Percentiles rank a stretch among this genome's conserved stretches.
Evolutionary conservation across 2,113 vertebrate genomes (phyloP).

Genomic region (Oreotrochilus melanogaster): DNA sequence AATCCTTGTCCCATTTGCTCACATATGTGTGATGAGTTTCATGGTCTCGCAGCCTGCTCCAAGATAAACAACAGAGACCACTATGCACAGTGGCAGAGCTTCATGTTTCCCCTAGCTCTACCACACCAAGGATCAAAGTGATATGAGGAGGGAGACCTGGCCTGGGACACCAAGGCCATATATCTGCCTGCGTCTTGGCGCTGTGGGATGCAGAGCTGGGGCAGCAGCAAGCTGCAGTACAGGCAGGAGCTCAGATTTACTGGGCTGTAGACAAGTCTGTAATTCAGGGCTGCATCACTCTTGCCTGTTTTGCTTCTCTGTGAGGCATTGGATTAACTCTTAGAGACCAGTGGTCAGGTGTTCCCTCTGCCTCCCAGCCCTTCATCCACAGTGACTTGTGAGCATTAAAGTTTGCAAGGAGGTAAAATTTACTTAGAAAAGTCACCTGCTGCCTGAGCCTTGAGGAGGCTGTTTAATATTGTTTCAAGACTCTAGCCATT

Average conservation of each 20-base stretch:
- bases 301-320: background rate
- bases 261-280: background rate
- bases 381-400: background rate
- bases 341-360: background rate
- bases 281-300: background rate
- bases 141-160: background rate
- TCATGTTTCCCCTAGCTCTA: background rate
- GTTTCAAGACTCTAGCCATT: constrained; percentile 91
- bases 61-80: background rate
- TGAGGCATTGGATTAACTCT: background rate
- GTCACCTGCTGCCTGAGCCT: constrained; percentile 72
- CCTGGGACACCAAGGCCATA: background rate
- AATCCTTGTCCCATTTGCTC: background rate
- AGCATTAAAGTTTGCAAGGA: constrained; percentile 37
- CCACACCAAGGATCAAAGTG: background rate
- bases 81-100: background rate
- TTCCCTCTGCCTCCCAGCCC: background rate
- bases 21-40: background rate
- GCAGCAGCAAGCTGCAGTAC: background rate
- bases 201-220: background rate
- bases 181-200: background rate
- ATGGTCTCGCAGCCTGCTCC: background rate
- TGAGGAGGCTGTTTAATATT: constrained; percentile 95
- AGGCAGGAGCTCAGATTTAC: background rate
- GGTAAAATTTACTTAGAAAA: constrained; percentile 58